These are phyloP conservation scores for Hucho hucho DNA, from an alignment of 2,113 vertebrate genomes.

Conservation along the genomic window DNA sequence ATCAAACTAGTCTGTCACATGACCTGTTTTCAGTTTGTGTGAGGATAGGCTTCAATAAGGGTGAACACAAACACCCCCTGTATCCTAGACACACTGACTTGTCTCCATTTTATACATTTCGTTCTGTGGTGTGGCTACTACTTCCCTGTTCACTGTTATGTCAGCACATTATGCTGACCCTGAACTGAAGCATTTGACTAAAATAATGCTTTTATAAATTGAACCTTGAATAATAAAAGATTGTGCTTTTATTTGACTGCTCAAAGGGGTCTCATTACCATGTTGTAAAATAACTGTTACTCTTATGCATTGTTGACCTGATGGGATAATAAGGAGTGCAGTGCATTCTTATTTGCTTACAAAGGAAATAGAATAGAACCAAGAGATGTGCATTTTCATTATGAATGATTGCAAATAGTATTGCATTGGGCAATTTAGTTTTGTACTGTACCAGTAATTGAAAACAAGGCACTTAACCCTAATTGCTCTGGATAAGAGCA, in stretches of 20 bases:
- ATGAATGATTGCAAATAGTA: neutral
- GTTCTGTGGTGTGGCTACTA: neutral
- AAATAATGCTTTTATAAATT: neutral
- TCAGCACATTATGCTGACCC: neutral
- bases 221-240: constrained; percentile 21
- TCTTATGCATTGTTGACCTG: too few relatives aligned
- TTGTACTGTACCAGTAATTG: too few relatives aligned
- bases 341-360: too few relatives aligned
- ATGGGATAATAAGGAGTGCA: too few relatives aligned
- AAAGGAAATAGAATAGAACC: neutral
- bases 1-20: neutral
- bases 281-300: too few relatives aligned
- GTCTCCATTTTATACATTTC: neutral
- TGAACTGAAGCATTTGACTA: neutral
- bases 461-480: too few relatives aligned
- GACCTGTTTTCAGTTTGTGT: neutral
- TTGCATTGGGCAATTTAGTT: too few relatives aligned
- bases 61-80: neutral
- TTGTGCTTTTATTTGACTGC: neutral
- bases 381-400: neutral
- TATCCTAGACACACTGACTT: neutral
- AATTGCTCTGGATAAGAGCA: too few relatives aligned
- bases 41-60: neutral
- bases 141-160: neutral
- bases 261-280: neutral